phyloP scores from a whole-genome alignment of 2,888 invertebrate genomes.

The Sphaerophoria rueppellii region DNA sequence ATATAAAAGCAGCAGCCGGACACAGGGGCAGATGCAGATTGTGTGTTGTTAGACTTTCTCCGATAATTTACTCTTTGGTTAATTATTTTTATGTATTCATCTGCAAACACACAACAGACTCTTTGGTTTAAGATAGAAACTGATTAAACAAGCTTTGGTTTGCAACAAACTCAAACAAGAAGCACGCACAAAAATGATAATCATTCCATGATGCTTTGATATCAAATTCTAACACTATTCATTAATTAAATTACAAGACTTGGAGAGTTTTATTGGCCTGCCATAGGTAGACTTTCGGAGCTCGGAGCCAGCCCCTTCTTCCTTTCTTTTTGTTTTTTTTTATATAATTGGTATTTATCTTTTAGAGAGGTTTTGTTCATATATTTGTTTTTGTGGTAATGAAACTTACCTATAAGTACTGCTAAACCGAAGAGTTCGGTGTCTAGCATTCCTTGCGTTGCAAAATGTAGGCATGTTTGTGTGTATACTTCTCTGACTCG shows the following conservation, averaged over 20 bases:
- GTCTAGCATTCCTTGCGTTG: constrained; percentile 91
- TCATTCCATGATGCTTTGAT: constrained; percentile 52
- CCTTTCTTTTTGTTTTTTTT: neutral
- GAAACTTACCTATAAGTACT: constrained; percentile 88
- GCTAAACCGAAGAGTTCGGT: constrained; percentile 92
- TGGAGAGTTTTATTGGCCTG: constrained; percentile 27
- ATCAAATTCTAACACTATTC: constrained; percentile 50
- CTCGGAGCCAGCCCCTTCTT: neutral
- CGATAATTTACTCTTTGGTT: constrained; percentile 67
- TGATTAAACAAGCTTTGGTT: neutral
- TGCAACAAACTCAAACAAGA: neutral
- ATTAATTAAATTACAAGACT: constrained; percentile 63
- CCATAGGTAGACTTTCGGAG: neutral
- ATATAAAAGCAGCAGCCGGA: neutral
- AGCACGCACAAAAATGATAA: constrained; percentile 59
- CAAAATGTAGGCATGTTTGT: constrained; percentile 91
- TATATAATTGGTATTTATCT: neutral
- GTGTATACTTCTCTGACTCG: constrained; percentile 91
- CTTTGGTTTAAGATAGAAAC: neutral
- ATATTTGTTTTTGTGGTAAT: no score
- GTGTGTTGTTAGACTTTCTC: constrained; percentile 69
- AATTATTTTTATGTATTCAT: constrained; percentile 56
- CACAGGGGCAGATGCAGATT: neutral
- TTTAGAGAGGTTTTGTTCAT: neutral
- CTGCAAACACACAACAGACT: constrained; percentile 2